These are phyloP conservation scores for Keiferia lycopersicella DNA, from an alignment of 2,888 invertebrate species.

Conservation along the genomic window DNA sequence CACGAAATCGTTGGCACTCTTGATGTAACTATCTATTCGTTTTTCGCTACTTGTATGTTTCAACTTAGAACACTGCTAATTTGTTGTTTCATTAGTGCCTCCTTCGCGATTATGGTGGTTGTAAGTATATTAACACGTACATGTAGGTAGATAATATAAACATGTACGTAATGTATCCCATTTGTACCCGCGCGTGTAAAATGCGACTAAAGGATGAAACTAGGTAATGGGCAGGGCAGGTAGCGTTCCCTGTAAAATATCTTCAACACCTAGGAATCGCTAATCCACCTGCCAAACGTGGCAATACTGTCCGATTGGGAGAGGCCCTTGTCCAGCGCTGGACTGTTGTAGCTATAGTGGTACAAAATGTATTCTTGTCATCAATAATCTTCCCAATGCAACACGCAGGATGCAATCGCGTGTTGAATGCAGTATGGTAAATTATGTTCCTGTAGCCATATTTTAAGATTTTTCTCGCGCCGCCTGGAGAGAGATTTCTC, in stretches of 20 bases:
- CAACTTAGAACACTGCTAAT: constrained; percentile 16
- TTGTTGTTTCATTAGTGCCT: constrained; percentile 13
- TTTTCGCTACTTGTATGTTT: constrained; percentile 10
- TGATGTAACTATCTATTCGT: neutral
- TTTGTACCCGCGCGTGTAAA: too few species aligned
- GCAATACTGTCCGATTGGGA: too few species aligned
- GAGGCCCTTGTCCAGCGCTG: too few species aligned
- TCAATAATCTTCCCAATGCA: constrained; percentile 2
- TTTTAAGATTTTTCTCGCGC: neutral
- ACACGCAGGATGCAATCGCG: constrained; percentile 3
- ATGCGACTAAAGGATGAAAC: too few species aligned
- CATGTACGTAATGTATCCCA: too few species aligned
- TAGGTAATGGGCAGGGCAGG: too few species aligned
- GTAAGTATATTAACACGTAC: constrained; percentile 6
- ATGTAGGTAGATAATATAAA: neutral
- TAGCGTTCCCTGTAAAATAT: too few species aligned
- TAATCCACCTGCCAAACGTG: too few species aligned
- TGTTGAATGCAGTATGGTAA: constrained; percentile 17
- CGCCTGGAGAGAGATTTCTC: constrained; percentile 6
- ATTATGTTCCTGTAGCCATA: constrained; percentile 30
- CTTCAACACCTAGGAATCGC: too few species aligned
- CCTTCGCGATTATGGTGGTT: constrained; percentile 14
- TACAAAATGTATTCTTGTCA: constrained; percentile 4
- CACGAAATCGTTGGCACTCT: neutral
- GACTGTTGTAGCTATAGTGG: too few species aligned